A percentile compares a stretch with the other conserved stretches of the same genome.
Evolutionary conservation across 2,797 vertebrate species (phyloP).

Genomic region (Pogonophryne albipinna): DNA sequence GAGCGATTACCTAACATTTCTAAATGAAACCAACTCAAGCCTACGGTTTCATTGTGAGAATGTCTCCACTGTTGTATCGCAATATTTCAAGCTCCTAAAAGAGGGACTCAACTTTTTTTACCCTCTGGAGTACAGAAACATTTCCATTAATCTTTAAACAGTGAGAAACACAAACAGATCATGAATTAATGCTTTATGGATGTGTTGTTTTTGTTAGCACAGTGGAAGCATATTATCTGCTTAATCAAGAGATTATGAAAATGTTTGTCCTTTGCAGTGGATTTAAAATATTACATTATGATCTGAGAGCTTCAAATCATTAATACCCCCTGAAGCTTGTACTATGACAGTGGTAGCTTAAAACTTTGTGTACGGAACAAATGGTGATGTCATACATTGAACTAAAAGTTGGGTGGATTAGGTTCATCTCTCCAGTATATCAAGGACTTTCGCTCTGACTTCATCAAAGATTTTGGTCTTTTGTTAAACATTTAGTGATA

Average conservation of each 20-base stretch:
- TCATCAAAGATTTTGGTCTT: no score
- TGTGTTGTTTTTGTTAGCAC: no score
- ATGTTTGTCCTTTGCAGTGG: not conserved
- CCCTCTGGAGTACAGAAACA: conserved; percentile 38
- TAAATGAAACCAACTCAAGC: conserved; percentile 66
- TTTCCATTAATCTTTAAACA: not conserved
- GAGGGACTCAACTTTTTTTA: conserved; percentile 52
- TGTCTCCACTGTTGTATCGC: conserved; percentile 30
- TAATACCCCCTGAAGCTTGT: not conserved
- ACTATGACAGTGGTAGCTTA: not conserved
- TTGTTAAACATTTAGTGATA: no score
- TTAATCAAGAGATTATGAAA: not conserved
- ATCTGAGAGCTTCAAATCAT: not conserved
- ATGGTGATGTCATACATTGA: no score
- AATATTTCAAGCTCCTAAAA: conserved; percentile 46
- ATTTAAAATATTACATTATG: not conserved
- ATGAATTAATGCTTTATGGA: not conserved
- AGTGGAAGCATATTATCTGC: not conserved
- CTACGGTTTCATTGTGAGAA: conserved; percentile 47
- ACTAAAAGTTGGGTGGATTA: not conserved
- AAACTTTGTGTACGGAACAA: not conserved
- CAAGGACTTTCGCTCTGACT: not conserved
- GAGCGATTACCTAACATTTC: conserved; percentile 82
- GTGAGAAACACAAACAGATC: conserved; percentile 31
- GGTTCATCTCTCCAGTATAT: not conserved